A percentile compares a stretch with the other conserved stretches of the same genome.
Conservation (phyloP, 2,888 invertebrate genomes). For the Chymomyza fuscimana region DNA sequence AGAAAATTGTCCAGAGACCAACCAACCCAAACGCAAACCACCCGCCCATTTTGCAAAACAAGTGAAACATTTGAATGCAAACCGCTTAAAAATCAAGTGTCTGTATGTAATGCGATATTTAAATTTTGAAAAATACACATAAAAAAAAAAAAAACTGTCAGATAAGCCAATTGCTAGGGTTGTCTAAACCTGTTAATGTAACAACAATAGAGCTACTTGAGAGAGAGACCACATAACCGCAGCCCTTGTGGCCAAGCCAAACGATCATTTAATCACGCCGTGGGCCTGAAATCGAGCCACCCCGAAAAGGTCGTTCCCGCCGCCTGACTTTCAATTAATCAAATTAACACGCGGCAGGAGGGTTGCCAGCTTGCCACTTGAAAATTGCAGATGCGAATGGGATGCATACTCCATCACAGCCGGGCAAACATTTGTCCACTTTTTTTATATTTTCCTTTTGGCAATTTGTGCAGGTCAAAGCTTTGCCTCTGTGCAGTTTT, state of each 20-base stretch:
- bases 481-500: slow-evolving; percentile 17
- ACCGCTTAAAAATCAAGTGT: slow-evolving; percentile 65
- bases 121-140: slow-evolving; percentile 50
- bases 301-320: slow-evolving; percentile 48
- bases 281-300: slow-evolving; percentile 12
- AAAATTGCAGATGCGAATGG: slow-evolving; percentile 27
- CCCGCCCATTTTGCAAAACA: slow-evolving; percentile 34
- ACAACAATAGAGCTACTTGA: slow-evolving; percentile 70
- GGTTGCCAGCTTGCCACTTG: slow-evolving; percentile 31
- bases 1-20: slow-evolving; percentile 58
- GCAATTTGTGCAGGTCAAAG: slow-evolving; percentile 69
- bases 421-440: slow-evolving; percentile 69
- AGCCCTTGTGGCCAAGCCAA: slow-evolving; percentile 38
- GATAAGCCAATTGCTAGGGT: slow-evolving; percentile 49
- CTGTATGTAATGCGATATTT: slow-evolving; percentile 71
- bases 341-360: slow-evolving; percentile 60
- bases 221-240: slow-evolving; percentile 16
- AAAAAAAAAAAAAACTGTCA: slow-evolving; percentile 36
- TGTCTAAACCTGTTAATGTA: slow-evolving; percentile 66
- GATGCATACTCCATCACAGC: slow-evolving; percentile 37
- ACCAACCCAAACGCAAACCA: slow-evolving; percentile 7
- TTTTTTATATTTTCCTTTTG: slow-evolving; percentile 32
- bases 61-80: slow-evolving; percentile 67
- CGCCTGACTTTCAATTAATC: slow-evolving; percentile 71
- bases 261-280: slow-evolving; percentile 62